phyloP scores from a whole-genome alignment of 92 coral and sea anemone species.

The Galaxea fascicularis region DNA sequence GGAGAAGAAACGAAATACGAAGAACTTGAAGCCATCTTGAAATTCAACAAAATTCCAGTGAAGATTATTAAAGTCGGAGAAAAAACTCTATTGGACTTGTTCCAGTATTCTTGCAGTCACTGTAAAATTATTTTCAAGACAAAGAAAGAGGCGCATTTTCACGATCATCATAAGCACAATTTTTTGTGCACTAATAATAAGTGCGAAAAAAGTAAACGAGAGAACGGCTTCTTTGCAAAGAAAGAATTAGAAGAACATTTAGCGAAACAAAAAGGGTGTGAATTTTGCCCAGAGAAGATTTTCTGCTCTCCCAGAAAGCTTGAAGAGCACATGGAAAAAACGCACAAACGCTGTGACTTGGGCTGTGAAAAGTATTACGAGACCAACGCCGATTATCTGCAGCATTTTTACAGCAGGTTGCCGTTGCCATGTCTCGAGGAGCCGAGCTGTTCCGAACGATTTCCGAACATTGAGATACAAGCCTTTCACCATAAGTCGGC shows the following conservation, averaged over 20 bases:
- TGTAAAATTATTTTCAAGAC: slow-evolving; percentile 85
- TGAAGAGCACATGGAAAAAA: slow-evolving; percentile 75
- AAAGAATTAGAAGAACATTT: slow-evolving; percentile 73
- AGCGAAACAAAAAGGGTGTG: slow-evolving; percentile 63
- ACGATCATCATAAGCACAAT: slow-evolving; percentile 79
- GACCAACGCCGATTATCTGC: slow-evolving; percentile 74
- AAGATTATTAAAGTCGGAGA: slow-evolving; percentile 79
- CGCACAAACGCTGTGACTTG: slow-evolving; percentile 78
- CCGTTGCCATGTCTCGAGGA: slow-evolving; percentile 92
- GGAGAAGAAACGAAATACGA: slow-evolving; percentile 81
- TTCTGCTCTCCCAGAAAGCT: slow-evolving; percentile 73
- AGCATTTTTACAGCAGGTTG: slow-evolving; percentile 80
- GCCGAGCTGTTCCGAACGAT: slow-evolving; percentile 81
- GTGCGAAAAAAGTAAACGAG: slow-evolving; percentile 87
- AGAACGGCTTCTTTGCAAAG: slow-evolving; percentile 84
- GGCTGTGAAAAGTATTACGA: slow-evolving; percentile 78
- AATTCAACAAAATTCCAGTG: slow-evolving; percentile 80
- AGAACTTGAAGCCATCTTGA: slow-evolving; percentile 87
- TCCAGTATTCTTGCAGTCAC: slow-evolving; percentile 73
- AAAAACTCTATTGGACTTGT: slow-evolving; percentile 77
- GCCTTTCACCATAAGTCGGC: slow-evolving; percentile 88
- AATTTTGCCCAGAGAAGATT: slow-evolving; percentile 78
- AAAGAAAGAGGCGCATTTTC: slow-evolving; percentile 71
- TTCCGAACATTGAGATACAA: slow-evolving; percentile 85
- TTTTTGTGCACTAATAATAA: slow-evolving; percentile 70